Base-by-base conservation (phyloP, 2,113 vertebrate species). In the Chloropsis hardwickii region DNA sequence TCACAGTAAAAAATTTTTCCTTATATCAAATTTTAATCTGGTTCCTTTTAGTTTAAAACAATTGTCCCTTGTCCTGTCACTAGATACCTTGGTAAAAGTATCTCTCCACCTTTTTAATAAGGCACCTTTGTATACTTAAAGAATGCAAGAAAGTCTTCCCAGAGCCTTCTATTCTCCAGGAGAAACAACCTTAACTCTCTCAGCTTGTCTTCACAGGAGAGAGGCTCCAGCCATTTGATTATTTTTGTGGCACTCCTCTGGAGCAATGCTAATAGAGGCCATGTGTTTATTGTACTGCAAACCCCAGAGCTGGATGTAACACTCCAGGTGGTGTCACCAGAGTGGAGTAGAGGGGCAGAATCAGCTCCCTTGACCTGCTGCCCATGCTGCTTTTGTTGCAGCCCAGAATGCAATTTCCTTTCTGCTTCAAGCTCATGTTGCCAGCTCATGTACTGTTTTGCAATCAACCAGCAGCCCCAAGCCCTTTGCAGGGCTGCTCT, bases 311-410 rank as follows among this genome's bases (percentile, higher is more conserved):
- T 50, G 19, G 28, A 28, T 33, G n/a, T 10, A 66, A 10, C 44
- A 51, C 5, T 17, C 9, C 22, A 73, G 9, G 2, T 17, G 8
- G 14, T 42, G 9, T 60, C 24, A 64, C 19, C 6, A 54, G 16
- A 28, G n/a, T 6, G 1, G 15, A 28, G 14, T 12, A 56, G 24
- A 50, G 12, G 1, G 2, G 11, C 1, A 73, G 25, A 70, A 40
- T 51, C 25, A 20, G 5, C 2, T 70, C 13, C 12, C 50, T 78
- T 6, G 2, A 27, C 12, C 15, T 64, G 31, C 35, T 50, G 18
- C 2, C 6, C 19, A 3, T 0, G 0, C 14, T 64, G 22, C 18
- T 64, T 78, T 69, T 64, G 4, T 29, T 33, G 28, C 22, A 81
- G 39, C 10, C 33, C 15, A 73, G 74, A 48, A 60, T 42, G 25